Conservation (phyloP, 2,888 invertebrate species). For the Brachyptera risi region DNA sequence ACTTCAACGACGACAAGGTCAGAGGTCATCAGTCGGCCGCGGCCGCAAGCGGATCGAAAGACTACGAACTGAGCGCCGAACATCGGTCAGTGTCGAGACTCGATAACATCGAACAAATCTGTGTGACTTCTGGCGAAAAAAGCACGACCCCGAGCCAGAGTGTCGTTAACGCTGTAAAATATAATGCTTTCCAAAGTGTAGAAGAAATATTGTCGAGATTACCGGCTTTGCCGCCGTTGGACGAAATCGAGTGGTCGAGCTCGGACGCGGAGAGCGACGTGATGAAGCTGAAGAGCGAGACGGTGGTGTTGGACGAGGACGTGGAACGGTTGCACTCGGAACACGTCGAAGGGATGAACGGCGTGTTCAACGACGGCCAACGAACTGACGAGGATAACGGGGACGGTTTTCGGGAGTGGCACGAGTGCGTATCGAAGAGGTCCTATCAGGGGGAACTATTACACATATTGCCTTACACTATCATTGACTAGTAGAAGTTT, state of each 20-base stretch:
- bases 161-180: background rate
- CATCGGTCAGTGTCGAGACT: conserved; percentile 18
- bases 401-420: conserved; percentile 79
- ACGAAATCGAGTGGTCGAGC: background rate
- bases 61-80: conserved; percentile 26
- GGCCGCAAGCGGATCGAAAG: conserved; percentile 39
- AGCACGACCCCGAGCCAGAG: background rate
- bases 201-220: conserved; percentile 61
- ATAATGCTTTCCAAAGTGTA: conserved; percentile 48
- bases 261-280: background rate
- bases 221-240: conserved; percentile 52
- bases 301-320: conserved; percentile 45
- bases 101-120: no score
- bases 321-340: conserved; percentile 43
- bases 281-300: background rate
- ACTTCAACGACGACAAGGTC: conserved; percentile 52
- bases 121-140: no score
- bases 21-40: no score
- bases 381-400: conserved; percentile 39
- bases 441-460: conserved; percentile 75
- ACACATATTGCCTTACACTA: conserved; percentile 94
- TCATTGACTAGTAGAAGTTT: conserved; percentile 69
- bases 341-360: conserved; percentile 52
- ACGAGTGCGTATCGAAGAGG: conserved; percentile 72
- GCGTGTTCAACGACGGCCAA: conserved; percentile 48